A percentile compares a stretch with the other conserved stretches of the same genome.
These are phyloP conservation scores for Odontomyia ornata DNA, from an alignment of 2,888 invertebrate genomes.

Conservation along the genomic window DNA sequence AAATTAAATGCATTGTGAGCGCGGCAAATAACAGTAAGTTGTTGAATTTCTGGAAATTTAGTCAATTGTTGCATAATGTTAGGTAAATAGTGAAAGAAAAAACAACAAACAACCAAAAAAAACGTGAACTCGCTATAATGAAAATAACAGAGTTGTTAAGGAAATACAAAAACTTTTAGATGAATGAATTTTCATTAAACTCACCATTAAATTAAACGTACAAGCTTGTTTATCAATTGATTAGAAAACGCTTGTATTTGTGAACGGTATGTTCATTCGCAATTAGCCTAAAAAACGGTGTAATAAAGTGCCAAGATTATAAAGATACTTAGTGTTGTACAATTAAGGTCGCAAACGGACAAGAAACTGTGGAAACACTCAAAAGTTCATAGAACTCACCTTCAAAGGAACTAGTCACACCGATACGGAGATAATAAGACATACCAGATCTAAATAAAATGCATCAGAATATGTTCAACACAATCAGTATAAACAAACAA, in stretches of 20 bases:
- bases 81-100: background rate
- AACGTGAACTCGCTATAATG: background rate
- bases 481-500: background rate
- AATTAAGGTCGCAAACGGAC: background rate
- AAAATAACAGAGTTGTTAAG: background rate
- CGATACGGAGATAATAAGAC: conserved; percentile 22
- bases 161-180: background rate
- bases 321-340: background rate
- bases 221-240: too few relatives aligned
- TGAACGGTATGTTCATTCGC: too few relatives aligned
- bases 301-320: conserved; percentile 25
- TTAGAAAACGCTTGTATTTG: too few relatives aligned
- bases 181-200: background rate
- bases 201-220: background rate
- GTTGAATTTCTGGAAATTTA: conserved; percentile 45
- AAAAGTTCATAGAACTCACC: background rate
- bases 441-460: background rate
- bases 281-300: conserved; percentile 9
- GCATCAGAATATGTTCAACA: background rate
- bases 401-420: conserved; percentile 15
- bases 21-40: conserved; percentile 7
- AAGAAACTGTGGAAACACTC: background rate
- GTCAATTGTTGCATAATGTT: conserved; percentile 39
- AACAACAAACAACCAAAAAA: background rate
- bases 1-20: background rate